phyloP scores from a whole-genome alignment of 2,797 vertebrate genomes.

The Enteromius treurensis region DNA sequence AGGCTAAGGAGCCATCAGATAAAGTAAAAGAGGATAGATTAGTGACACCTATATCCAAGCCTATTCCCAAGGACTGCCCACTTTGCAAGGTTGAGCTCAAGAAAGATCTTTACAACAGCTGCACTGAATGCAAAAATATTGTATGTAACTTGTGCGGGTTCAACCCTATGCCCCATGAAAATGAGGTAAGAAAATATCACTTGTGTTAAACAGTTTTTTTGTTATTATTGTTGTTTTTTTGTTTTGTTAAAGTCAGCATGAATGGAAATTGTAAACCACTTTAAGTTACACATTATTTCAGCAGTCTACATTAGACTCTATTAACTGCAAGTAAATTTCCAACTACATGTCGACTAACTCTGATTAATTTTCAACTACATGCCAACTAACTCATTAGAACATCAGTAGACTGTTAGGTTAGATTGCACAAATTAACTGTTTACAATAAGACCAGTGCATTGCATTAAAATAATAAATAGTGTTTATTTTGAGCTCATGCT shows the following conservation, averaged over 20 bases:
- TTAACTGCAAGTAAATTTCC: neutral
- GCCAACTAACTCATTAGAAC: too few relatives aligned
- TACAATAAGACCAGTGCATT: neutral
- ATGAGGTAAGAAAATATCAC: constrained; percentile 79
- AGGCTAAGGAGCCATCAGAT: constrained; percentile 59
- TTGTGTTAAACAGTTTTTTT: neutral
- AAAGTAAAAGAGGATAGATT: constrained; percentile 60
- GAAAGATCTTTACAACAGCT: constrained; percentile 86
- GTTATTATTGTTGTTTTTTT: neutral
- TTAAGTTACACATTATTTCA: constrained; percentile 1
- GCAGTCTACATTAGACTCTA: neutral
- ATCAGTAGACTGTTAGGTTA: too few relatives aligned
- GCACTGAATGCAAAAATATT: constrained; percentile 89
- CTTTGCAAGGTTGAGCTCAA: constrained; percentile 91
- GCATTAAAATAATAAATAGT: neutral
- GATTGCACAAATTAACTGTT: neutral
- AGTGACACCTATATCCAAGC: constrained; percentile 60
- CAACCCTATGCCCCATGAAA: constrained; percentile 87
- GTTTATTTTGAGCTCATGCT: constrained; percentile 2
- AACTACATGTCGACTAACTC: too few relatives aligned
- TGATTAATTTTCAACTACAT: too few relatives aligned
- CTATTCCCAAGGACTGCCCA: constrained; percentile 77
- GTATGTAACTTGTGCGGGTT: constrained; percentile 98
- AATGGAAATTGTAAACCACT: neutral
- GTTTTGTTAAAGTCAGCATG: neutral